phyloP scores from a whole-genome alignment of 2,113 vertebrate genomes.

The Axis porcinus region DNA sequence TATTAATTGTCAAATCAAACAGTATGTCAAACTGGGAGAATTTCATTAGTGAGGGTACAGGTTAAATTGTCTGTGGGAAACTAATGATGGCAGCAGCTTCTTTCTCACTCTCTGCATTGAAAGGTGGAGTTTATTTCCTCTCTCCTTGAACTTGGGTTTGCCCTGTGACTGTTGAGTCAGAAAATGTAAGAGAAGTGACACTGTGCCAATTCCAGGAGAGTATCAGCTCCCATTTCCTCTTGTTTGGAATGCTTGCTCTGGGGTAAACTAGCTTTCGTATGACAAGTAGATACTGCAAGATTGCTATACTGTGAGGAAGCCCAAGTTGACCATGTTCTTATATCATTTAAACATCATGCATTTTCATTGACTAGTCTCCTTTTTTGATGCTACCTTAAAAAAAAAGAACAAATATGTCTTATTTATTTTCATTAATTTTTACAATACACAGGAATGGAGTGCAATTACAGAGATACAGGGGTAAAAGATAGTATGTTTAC shows the following conservation, averaged over 20 bases:
- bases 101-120: background rate
- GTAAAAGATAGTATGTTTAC: background rate
- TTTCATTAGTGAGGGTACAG: background rate
- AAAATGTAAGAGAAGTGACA: background rate
- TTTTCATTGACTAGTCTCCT: background rate
- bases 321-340: rapidly evolving
- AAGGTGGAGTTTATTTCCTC: background rate
- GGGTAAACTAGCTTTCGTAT: background rate
- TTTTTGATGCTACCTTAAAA: background rate
- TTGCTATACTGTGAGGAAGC: background rate
- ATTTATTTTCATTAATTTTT: background rate
- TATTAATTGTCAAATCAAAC: background rate
- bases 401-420: background rate
- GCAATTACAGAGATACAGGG: background rate
- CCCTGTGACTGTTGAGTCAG: background rate
- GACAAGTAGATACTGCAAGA: background rate
- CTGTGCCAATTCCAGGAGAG: background rate
- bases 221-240: background rate
- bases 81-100: background rate
- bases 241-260: background rate
- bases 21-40: background rate
- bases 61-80: background rate
- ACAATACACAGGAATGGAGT: background rate
- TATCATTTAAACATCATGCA: background rate
- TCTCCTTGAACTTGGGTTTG: background rate